Base-by-base conservation (phyloP, 2,797 vertebrate genomes). In the Lithobates pipiens region DNA sequence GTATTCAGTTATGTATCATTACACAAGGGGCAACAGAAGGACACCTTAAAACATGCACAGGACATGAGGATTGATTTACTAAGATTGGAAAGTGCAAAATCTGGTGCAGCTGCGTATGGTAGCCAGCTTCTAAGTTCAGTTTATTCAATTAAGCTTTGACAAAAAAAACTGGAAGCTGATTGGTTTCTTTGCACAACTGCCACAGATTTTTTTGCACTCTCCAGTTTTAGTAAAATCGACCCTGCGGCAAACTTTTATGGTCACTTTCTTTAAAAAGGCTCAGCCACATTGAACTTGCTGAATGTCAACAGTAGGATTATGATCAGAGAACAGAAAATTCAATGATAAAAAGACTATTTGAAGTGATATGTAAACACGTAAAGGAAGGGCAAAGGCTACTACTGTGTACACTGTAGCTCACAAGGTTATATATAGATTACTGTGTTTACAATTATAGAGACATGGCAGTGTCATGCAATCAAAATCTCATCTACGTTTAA, bases 321-420 rank as follows among this genome's bases (percentile, higher is more conserved):
- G 57, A 9, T 25, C 21, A 65, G 61, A 11, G 65, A 25, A 10
- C 27, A 67, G 65, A 29, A 15, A 67, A 13, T 67, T 11, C 65
- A 9, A 2, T 13, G n/a, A 27, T 27, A 27, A 13, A 0, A 23
- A 10, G 65, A 27, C 5, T 67, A 15, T 29, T 67, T 67, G 25
- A 67, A 67, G 65, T 67, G 10, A 67, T 67, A 29, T 67, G 65
- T 67, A 67, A 67, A 67, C 65, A 67, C 25, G 25, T 27, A 67
- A 67, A 67, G 65, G 65, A 67, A 67, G 65, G 65, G n/a, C 65
- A 67, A 67, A 29, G 65, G 65, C 65, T 67, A 67, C 16, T 67
- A 15, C 10, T 67, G 11, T 29, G 25, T 15, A 67, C n/a, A 15
- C 65, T 27, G 10, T 5, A 67, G 23, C 65, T 29, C 10, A 13